Evolutionary conservation across 2,113 vertebrate species (phyloP).

Genomic region (Dasyornis broadbenti): DNA sequence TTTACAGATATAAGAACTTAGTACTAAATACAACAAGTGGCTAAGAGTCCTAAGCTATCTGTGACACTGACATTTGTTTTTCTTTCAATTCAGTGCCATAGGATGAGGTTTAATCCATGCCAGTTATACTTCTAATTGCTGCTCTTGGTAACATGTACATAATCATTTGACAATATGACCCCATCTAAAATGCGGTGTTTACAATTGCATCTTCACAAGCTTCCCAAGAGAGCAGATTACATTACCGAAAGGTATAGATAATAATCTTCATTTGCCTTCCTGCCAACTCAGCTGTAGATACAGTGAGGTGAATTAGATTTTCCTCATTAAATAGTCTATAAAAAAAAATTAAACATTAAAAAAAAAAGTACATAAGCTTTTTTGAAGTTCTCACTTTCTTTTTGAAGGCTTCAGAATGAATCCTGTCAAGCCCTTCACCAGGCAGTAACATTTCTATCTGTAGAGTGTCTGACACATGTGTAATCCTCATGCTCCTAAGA

Average conservation of each 20-base stretch:
- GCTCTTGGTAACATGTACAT: background rate
- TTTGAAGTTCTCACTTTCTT: background rate
- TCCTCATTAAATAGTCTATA: background rate
- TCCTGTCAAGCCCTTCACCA: background rate
- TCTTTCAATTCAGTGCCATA: background rate
- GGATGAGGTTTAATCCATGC: background rate
- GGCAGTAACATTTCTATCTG: background rate
- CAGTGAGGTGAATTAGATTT: background rate
- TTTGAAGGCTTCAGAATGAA: background rate
- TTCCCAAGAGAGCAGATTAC: background rate
- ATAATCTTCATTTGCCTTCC: background rate
- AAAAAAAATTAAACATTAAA: background rate
- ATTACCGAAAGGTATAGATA: background rate
- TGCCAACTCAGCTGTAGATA: background rate
- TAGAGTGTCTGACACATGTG: rapidly evolving
- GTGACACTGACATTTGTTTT: background rate
- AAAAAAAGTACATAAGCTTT: background rate
- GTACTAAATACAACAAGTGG: background rate
- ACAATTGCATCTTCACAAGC: background rate
- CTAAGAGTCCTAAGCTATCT: background rate
- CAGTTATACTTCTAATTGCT: background rate
- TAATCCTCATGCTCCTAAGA: background rate
- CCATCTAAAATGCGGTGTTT: background rate
- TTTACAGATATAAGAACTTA: background rate
- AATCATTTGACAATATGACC: background rate